These are phyloP conservation scores for Tolypeutes matacus DNA, from an alignment of 2,797 vertebrate genomes.

Conservation along the genomic window DNA sequence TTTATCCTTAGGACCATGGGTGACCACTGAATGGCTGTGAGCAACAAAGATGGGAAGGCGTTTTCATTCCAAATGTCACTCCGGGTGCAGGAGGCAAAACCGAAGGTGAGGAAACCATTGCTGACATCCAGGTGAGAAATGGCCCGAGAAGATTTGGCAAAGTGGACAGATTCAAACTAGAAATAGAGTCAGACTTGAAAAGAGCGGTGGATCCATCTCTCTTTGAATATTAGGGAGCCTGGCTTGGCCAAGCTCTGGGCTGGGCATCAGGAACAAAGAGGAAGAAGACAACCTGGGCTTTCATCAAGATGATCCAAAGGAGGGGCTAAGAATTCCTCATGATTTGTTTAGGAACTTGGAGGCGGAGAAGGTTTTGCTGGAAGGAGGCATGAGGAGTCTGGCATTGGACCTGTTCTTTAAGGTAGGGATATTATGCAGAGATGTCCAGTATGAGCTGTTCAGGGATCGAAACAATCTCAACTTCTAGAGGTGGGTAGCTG, in stretches of 20 bases:
- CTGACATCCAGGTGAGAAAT: not conserved
- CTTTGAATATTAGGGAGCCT: too few species aligned
- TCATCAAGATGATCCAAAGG: too few species aligned
- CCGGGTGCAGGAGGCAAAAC: not conserved
- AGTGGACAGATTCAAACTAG: not conserved
- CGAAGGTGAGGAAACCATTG: not conserved
- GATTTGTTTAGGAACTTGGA: not conserved
- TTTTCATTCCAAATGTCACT: not conserved
- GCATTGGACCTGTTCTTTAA: not conserved
- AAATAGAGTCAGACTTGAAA: rapidly evolving
- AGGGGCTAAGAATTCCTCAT: too few species aligned
- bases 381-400: not conserved
- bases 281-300: not conserved
- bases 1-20: not conserved
- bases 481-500: not conserved
- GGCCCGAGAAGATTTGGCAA: not conserved
- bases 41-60: rapidly evolving
- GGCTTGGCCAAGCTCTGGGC: not conserved
- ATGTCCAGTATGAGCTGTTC: not conserved
- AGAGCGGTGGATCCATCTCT: rapidly evolving
- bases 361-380: not conserved
- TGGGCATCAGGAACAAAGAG: not conserved
- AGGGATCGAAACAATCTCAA: not conserved
- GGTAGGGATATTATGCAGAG: not conserved
- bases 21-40: not conserved